These are phyloP conservation scores for Sebastes minor DNA, from an alignment of 2,797 vertebrate species.

Conservation along the genomic window DNA sequence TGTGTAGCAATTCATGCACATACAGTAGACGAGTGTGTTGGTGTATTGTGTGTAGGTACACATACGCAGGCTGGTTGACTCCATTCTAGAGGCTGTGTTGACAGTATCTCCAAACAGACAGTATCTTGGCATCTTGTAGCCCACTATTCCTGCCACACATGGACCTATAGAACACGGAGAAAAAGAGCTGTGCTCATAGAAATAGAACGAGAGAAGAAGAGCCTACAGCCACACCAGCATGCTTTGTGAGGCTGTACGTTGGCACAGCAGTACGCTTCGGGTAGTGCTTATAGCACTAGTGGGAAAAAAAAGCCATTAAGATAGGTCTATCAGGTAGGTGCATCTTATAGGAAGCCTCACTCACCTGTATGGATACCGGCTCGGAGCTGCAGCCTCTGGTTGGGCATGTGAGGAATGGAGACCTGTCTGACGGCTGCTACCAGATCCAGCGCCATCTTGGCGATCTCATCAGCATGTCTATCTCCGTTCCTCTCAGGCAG, in stretches of 20 bases:
- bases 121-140: slow-evolving; percentile 93
- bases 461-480: slow-evolving; percentile 87
- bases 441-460: slow-evolving; percentile 92
- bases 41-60: slow-evolving; percentile 21
- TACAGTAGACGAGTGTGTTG: background rate
- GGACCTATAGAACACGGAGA: slow-evolving; percentile 77
- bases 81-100: slow-evolving; percentile 92
- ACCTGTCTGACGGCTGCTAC: slow-evolving; percentile 91
- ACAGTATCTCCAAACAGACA: slow-evolving; percentile 94
- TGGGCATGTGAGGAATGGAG: slow-evolving; percentile 86
- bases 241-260: background rate
- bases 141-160: slow-evolving; percentile 92
- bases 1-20: background rate
- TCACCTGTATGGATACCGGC: slow-evolving; percentile 90
- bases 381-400: slow-evolving; percentile 84
- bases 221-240: background rate
- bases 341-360: background rate
- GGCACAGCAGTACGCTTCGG: background rate
- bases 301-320: too few species aligned
- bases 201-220: background rate
- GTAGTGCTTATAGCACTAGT: too few species aligned
- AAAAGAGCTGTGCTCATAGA: background rate
- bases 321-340: too few species aligned
- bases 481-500: slow-evolving; percentile 90
- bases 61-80: slow-evolving; percentile 91